Evolutionary conservation across 2,113 vertebrate genomes (phyloP), one percentile per base, ranked within the genome.

Genomic region (Protobothrops flavoviridis): DNA sequence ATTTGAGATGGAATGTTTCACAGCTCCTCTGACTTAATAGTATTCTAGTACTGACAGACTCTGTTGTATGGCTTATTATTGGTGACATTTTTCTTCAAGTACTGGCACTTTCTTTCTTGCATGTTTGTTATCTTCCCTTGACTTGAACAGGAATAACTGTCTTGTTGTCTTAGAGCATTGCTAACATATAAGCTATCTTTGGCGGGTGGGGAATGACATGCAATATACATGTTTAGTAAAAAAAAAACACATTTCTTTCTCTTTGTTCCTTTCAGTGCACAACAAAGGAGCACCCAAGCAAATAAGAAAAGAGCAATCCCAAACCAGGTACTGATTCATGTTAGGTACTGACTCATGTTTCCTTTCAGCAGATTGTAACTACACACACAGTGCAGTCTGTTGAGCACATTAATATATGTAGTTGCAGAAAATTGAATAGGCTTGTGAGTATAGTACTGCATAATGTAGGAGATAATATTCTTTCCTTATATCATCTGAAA

Each of bases 261-360:
- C 91, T 50, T 55, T 39, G 74, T 81, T 20, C 7, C 90, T 93
- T 96, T 21, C 98, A 99, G 99, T 3, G 99, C 99, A 3, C 99
- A 99, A 96, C 99, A 99, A 96, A 98, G 99, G 96, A 99, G 96
- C 97, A 98, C 98, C 0, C 98, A 98, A 88, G 96, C 98, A 8
- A 99, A 99, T 97, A 99, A 99, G 98, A 99, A 99, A 96, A 98
- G 99, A 87, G 98, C 99, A 56, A 97, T 99, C 89, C 98, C 99
- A 0, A 99, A 99, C 92, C 99, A 99, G 99, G 99, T 99, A 99
- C 20, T 23, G 23, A 56, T 57, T 53, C 39, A 64, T 33, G 55
- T 81, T 26, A 99, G 99, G 99, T 99, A 99, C 17, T 29, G 29
- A 56, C 43, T 45, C 39, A 64, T 29, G 57, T 1, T 55, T 85